Conservation (phyloP, 2,797 vertebrate species). For the Syncerus caffer region DNA sequence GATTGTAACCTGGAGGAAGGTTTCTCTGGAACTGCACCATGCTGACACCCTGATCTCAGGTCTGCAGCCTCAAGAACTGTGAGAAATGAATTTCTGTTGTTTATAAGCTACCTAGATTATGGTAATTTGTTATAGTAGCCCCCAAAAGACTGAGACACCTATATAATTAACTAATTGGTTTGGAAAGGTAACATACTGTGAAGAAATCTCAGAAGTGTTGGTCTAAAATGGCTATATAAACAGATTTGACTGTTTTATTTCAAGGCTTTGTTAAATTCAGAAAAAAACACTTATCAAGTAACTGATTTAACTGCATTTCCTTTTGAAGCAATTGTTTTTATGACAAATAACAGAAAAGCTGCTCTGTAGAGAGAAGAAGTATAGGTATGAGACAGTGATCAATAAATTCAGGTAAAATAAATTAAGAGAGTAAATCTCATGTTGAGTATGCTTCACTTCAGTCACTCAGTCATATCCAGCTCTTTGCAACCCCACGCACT, state of each 20-base stretch:
- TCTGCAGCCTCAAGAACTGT: not conserved
- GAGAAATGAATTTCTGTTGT: not conserved
- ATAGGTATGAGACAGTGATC: not conserved
- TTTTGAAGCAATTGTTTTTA: not conserved
- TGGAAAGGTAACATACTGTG: not conserved
- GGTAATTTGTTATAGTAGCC: not conserved
- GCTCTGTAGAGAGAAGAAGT: not conserved
- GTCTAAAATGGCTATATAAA: not conserved
- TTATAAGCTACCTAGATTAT: not conserved
- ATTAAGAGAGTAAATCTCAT: not conserved
- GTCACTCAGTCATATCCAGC: not conserved
- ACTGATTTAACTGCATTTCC: not conserved
- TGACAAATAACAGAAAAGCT: not conserved
- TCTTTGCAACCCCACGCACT: not conserved
- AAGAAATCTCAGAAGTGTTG: not conserved
- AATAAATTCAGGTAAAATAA: not conserved
- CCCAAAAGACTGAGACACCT: accelerated
- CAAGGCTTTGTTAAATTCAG: not conserved
- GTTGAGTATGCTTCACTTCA: not conserved
- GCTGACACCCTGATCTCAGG: not conserved
- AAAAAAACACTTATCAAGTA: not conserved
- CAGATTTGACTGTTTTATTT: not conserved
- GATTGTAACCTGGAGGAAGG: not conserved
- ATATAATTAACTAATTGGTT: not conserved
- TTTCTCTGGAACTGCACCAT: too few species aligned